Evolutionary conservation across 2,797 vertebrate genomes (phyloP), one percentile per base, ranked within the genome.

Genomic region (Aplochiton taeniatus): DNA sequence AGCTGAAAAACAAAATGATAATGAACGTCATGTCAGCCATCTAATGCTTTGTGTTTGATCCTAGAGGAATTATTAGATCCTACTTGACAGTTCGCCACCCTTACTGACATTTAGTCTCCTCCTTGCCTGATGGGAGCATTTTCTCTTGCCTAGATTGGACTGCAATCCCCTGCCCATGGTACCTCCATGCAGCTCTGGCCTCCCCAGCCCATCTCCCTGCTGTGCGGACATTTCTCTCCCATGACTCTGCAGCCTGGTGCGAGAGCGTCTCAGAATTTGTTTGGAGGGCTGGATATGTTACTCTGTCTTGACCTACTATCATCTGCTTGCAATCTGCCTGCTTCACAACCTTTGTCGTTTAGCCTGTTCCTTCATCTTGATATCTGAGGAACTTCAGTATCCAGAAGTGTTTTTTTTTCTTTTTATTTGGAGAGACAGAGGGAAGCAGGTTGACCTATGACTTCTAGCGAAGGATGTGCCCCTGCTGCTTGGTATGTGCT

Each of bases 101-200:
- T 31, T 31, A 31, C 31, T 31, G 31, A 31, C 31, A 6, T 31
- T 31, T 31, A 6, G 31, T 31, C 31, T 31, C 31, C 52, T 50
- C 62, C 46, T 10, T 20, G 4, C 45, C 75, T 45, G 41, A 68
- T 12, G 45, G 9, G 54, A 92, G 94, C 14, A 83, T 94, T 61
- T 94, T 93, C 70, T 93, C 92, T 80, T 93, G 91, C 71, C 83
- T 94, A 77, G 85, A 86, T 5, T 73, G 69, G 31, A 16, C 31
- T 12, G 1, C 1, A 5, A 58, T 55, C 43, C 90, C 87, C 67
- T 93, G 91, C 76, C 82, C 69, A 59, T 75, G 73, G 0, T 65
- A 84, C 84, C 85, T 53, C 74, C 92, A 67, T 95, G 93, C 4
- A 59, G 73, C 43, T 75, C 84, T 60, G 81, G n/a, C 84, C 88